A percentile compares a stretch with the other conserved stretches of the same genome.
Conservation (phyloP, 2,888 invertebrate genomes). For the Liodrosophila aerea region DNA sequence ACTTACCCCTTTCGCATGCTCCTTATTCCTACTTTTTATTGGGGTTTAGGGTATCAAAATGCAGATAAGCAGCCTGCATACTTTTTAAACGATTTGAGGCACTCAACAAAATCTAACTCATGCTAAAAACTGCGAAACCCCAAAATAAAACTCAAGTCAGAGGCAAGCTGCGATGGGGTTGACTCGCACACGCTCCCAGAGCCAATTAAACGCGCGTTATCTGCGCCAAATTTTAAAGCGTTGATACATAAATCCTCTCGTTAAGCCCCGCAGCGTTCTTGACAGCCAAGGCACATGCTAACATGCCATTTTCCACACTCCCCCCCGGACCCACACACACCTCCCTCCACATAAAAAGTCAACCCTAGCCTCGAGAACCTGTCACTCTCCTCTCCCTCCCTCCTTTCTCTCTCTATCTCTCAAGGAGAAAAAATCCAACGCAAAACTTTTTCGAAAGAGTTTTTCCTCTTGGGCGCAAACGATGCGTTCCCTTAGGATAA, state of each 20-base stretch:
- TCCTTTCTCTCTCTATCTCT: not conserved
- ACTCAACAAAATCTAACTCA: conserved; percentile 39
- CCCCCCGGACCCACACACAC: conserved; percentile 20
- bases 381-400: conserved; percentile 3
- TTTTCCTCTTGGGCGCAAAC: conserved; percentile 54
- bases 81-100: conserved; percentile 63
- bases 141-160: conserved; percentile 32
- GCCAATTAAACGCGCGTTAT: conserved; percentile 81
- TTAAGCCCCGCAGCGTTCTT: conserved; percentile 75
- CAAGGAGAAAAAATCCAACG: conserved; percentile 32
- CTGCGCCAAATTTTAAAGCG: conserved; percentile 80
- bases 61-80: conserved; percentile 59
- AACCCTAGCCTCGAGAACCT: conserved; percentile 4
- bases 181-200: conserved; percentile 53
- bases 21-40: not conserved
- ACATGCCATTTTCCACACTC: conserved; percentile 71
- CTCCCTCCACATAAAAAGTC: conserved; percentile 8
- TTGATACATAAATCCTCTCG: conserved; percentile 81
- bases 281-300: conserved; percentile 73
- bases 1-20: too few species aligned
- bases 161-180: conserved; percentile 34
- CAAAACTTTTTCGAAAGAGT: conserved; percentile 73
- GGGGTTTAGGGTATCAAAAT: conserved; percentile 30
- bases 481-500: conserved; percentile 67
- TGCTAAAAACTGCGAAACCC: conserved; percentile 19